Evolutionary conservation across 2,888 invertebrate species (phyloP), one percentile per base, ranked within the genome.

Genomic region (Pterostichus niger): DNA sequence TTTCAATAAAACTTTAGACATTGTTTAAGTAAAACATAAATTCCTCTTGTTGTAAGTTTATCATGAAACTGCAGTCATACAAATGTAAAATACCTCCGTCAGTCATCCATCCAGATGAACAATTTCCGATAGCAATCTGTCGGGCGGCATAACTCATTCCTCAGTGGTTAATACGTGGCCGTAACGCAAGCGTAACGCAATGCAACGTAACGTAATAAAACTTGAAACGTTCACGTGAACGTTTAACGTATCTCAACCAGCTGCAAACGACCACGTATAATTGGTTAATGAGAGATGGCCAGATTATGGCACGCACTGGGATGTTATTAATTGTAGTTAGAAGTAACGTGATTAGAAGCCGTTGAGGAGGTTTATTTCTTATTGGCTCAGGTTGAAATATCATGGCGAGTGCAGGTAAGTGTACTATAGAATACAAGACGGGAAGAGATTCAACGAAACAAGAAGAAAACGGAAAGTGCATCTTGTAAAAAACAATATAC

Each of bases 111-210:
- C 35, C 33, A 49, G 13, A 11, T 13, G 11, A 13, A 49, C 49
- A n/a, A 49, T 49, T 49, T 49, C 49, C 64, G 64, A 64, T 64
- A 64, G 64, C 64, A 64, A 64, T 64, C 64, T 49, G 40, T 40
- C 40, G 24, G 59, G 24, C 9, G 64, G 64, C 64, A 64, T 64
- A 33, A 49, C 49, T 64, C 33, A 64, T 64, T 64, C 33, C 35
- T 35, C 64, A 35, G 64, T 49, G 49, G 11, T 49, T 6, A 49
- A 49, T 49, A 49, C 49, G 40, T 13, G 64, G n/a, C 64, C n/a
- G 64, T 33, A 64, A 33, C 24, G 64, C 64, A 64, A 64, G 64
- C 64, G 64, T 64, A 64, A 64, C 64, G 64, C 64, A 35, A 64
- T 64, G 64, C 64, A 64, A 1, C 35, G 54, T 13, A 15, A 24